phyloP scores from a whole-genome alignment of 2,888 invertebrate genomes.

The Eristalis tenax region DNA sequence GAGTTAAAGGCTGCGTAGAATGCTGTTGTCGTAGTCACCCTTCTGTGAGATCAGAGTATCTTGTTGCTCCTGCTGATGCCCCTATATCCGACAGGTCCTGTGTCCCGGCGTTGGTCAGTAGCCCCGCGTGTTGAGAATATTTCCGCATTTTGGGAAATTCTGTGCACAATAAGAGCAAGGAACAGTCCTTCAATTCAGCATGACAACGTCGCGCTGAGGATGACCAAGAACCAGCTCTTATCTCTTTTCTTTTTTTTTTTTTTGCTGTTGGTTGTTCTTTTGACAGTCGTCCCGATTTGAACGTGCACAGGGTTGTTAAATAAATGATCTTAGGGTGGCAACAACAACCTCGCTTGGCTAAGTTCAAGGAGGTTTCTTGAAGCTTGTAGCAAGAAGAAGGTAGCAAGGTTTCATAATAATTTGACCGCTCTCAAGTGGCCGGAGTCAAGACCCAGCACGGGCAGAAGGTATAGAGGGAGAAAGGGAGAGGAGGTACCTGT shows the following conservation, averaged over 20 bases:
- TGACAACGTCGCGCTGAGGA: background rate
- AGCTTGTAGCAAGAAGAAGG: too few species aligned
- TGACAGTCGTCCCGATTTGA: conserved; percentile 6
- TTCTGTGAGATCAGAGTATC: too few species aligned
- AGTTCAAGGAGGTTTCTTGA: too few species aligned
- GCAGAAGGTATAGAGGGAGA: too few species aligned
- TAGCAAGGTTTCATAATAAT: too few species aligned
- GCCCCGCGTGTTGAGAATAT: conserved; percentile 16
- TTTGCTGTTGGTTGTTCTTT: background rate
- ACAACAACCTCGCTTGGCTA: conserved; percentile 61
- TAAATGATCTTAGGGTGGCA: conserved; percentile 39
- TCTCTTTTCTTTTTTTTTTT: conserved; percentile 38
- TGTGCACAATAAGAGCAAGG: conserved; percentile 17
- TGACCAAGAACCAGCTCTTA: conserved; percentile 21
- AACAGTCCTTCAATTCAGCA: conserved; percentile 13
- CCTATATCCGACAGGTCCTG: background rate
- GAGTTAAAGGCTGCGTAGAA: too few species aligned
- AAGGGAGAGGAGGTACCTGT: too few species aligned
- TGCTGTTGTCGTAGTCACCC: too few species aligned
- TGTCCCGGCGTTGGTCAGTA: background rate
- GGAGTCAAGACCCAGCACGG: too few species aligned
- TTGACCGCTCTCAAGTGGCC: too few species aligned
- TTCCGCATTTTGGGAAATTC: conserved; percentile 58
- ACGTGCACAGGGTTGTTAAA: conserved; percentile 58
- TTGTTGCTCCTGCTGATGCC: background rate